Evolutionary conservation across 1,140 invertebrate species (phyloP).

Genomic region (Charaxes varanes): DNA sequence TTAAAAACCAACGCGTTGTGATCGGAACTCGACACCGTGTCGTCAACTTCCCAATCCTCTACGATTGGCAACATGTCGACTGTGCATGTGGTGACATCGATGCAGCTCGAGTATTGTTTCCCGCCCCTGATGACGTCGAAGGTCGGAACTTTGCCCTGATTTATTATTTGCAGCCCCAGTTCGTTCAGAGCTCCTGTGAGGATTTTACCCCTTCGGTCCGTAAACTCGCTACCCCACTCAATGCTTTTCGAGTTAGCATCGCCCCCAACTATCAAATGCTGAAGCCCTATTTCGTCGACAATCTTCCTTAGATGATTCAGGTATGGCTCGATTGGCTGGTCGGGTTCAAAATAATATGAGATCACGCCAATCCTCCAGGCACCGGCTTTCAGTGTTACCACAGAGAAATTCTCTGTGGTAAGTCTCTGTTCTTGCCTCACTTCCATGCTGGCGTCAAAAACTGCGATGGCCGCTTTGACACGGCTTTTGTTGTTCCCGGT

Average conservation of each 20-base stretch:
- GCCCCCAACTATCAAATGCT: constrained; percentile 11
- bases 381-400: constrained; percentile 1
- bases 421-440: constrained; percentile 8
- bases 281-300: neutral
- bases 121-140: constrained; percentile 20
- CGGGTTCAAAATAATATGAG: constrained; percentile 5
- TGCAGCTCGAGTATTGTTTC: constrained; percentile 6
- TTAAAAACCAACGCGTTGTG: constrained; percentile 9
- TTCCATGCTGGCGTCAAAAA: constrained; percentile 6
- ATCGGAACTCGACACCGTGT: constrained; percentile 5
- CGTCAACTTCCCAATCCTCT: constrained; percentile 3
- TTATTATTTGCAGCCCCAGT: constrained; percentile 15
- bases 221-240: constrained; percentile 20
- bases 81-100: constrained; percentile 17
- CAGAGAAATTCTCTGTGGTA: constrained; percentile 9
- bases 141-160: constrained; percentile 18
- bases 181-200: constrained; percentile 8
- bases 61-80: neutral
- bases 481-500: neutral
- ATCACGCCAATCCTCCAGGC: constrained; percentile 6
- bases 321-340: neutral
- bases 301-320: constrained; percentile 4
- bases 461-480: constrained; percentile 11
- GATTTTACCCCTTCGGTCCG: constrained; percentile 10
- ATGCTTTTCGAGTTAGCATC: constrained; percentile 22